Percentiles rank a stretch among this genome's conserved stretches.
Evolutionary conservation across 2,113 vertebrate species (phyloP).

Genomic region (Grammomys dolichurus): DNA sequence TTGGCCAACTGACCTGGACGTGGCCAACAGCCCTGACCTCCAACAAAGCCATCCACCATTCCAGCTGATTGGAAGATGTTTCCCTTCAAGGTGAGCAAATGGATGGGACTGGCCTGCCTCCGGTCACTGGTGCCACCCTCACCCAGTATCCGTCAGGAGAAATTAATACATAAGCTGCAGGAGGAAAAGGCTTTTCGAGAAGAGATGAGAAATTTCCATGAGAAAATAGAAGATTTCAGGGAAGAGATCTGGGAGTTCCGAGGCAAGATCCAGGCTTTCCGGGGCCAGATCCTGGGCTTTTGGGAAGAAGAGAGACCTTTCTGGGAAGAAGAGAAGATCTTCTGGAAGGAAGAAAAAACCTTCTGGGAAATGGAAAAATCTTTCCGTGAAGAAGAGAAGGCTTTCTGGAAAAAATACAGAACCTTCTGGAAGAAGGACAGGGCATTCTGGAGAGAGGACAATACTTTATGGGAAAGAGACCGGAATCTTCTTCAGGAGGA

Average conservation of each 20-base stretch:
- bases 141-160: slow-evolving; percentile 41
- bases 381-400: slow-evolving; percentile 66
- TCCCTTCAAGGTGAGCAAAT: slow-evolving; percentile 69
- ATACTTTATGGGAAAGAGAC: slow-evolving; percentile 60
- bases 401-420: slow-evolving; percentile 76
- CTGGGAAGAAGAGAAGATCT: slow-evolving; percentile 75
- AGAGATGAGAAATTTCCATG: slow-evolving; percentile 71
- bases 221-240: slow-evolving; percentile 68
- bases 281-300: slow-evolving; percentile 56
- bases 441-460: slow-evolving; percentile 75
- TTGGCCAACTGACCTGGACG: background rate
- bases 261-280: slow-evolving; percentile 66
- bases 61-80: slow-evolving; percentile 36
- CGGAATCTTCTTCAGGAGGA: slow-evolving; percentile 54
- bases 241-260: slow-evolving; percentile 69
- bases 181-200: slow-evolving; percentile 66
- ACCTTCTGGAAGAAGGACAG: slow-evolving; percentile 78
- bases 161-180: slow-evolving; percentile 68
- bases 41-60: background rate
- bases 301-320: slow-evolving; percentile 68
- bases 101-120: slow-evolving; percentile 37
- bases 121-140: background rate
- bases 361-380: slow-evolving; percentile 75
- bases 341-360: slow-evolving; percentile 67
- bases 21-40: background rate